Base-by-base conservation (phyloP, 2,113 vertebrate genomes). In the Alectura lathami region DNA sequence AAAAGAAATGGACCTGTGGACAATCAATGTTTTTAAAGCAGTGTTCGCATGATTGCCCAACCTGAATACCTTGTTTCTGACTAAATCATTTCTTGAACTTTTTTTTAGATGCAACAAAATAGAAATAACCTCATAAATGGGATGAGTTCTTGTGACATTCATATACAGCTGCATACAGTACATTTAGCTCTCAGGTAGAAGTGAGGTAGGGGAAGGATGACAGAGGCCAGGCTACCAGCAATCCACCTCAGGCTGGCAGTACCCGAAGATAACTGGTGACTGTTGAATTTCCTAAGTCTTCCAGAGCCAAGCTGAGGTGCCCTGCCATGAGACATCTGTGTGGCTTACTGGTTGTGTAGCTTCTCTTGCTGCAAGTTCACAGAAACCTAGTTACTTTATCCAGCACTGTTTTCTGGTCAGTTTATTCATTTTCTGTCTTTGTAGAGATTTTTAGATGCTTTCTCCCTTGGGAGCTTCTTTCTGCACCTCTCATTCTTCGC, bases 81-180 rank as follows among this genome's bases (percentile, higher is more conserved):
- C 83, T 64, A 89, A 76, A 74, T 85, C 3, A 53, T 76, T 89
- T 83, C 32, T 89, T 83, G 57, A 80, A 36, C 36, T 36, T 51
- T 43, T 30, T 91, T 86, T 83, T 53, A 81, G 75, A 50, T 13
- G 3, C 27, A 81, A 68, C 43, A 56, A 91, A 89, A 76, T 26
- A 85, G 53, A 79, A 87, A 63, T 64, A 88, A 64, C 40, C 51
- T 89, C 53, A 66, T 16, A 76, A 91, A 81, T 63, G 73, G 32
- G 81, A 34, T 17, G 48, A 36, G 67, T 13, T 75, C 79, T 73
- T 68, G 62, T 83, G 88, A 32, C 22, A 4, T 54, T 82, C 40
- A 13, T 26, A 6, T 21, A 51, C 62, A 60, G 26, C 57, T 91
- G 30, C 45, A 36, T 20, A 36, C 27, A 24, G 17, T 43, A 2